Evolutionary conservation across 2,888 invertebrate genomes (phyloP), one percentile per base, ranked within the genome.

Genomic region (Melinaea menophilus): DNA sequence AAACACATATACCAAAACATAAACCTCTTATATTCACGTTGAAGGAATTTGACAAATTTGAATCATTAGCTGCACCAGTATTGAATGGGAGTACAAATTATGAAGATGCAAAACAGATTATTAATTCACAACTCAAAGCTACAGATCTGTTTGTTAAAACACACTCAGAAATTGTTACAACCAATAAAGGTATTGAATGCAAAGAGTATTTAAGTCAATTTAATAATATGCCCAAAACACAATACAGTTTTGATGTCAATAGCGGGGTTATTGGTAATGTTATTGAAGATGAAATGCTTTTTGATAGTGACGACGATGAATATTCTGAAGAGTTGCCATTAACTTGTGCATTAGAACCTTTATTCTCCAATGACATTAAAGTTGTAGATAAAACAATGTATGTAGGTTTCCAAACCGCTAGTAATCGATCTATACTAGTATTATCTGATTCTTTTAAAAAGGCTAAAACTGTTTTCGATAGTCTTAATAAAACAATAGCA

Each of bases 351-450:
- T 73, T 88, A 69, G 79, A 84, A 72, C 83, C 80, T 2, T 84
- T 82, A 4, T 82, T 80, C 68, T 76, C 79, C 65, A 73, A 83
- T 11, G 67, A 79, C 61, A 68, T 78, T 55, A 71, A 78, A 65
- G 72, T 80, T 57, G 67, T 86, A 55, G 82, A 87, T 37, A 80
- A 82, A 73, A 82, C 81, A 31, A 81, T 88, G 77, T 86, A 77
- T 80, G 87, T 89, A 9, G 87, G 86, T 0, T 90, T 90, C 67
- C 88, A 86, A 71, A 89, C 90, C 48, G 86, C 87, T 22, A 90
- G 84, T 68, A 84, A 90, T 68, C 88, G 82, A 56, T 81, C 84
- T 48, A 88, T 89, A 71, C 80, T 85, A 74, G 75, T 90, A 48
- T 71, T 68, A 55, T 75, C 80, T 55, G 78, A 81, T 11, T 85